These are phyloP conservation scores for Xylocampa areola DNA, from an alignment of 2,888 invertebrate genomes.

Conservation along the genomic window DNA sequence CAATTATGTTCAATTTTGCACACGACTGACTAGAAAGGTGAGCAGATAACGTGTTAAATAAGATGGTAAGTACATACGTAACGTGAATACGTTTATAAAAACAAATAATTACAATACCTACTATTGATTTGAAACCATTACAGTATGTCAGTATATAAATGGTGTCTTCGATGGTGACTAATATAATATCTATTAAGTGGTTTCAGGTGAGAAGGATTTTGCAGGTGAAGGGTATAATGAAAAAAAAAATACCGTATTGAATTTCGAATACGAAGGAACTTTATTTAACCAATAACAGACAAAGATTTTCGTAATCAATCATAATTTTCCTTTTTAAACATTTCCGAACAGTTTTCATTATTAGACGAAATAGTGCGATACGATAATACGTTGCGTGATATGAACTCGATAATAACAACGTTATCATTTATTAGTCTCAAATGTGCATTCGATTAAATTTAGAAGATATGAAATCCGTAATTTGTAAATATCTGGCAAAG, in stretches of 20 bases:
- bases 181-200: too few species aligned
- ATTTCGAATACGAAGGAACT: constrained; percentile 84
- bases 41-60: too few species aligned
- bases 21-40: too few species aligned
- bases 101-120: too few species aligned
- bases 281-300: constrained; percentile 87
- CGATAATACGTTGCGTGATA: constrained; percentile 79
- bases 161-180: too few species aligned
- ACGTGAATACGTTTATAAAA: too few species aligned
- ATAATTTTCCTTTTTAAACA: constrained; percentile 67
- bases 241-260: constrained; percentile 54
- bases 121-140: too few species aligned
- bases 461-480: constrained; percentile 75
- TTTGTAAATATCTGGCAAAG: constrained; percentile 77
- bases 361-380: constrained; percentile 81
- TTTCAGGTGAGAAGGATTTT: too few species aligned
- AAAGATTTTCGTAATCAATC: constrained; percentile 73
- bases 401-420: constrained; percentile 73
- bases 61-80: too few species aligned
- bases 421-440: constrained; percentile 66
- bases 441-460: constrained; percentile 75
- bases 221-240: not conserved
- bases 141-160: too few species aligned
- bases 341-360: constrained; percentile 71
- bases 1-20: too few species aligned